Evolutionary conservation across 2,113 vertebrate species (phyloP).

Genomic region (Thinocorus orbignyianus): DNA sequence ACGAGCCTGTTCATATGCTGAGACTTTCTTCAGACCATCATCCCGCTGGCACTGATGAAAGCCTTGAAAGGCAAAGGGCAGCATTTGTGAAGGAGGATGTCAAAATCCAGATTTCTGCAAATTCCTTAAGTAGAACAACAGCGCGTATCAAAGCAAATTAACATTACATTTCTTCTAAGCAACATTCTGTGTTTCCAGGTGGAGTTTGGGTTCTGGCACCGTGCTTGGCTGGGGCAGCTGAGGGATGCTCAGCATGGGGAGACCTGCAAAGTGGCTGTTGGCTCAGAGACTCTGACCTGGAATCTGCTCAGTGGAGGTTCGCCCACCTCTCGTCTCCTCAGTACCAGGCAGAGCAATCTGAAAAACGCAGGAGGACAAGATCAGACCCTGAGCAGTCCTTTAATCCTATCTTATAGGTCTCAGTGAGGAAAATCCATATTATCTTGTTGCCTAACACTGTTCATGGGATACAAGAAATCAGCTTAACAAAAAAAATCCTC

Average conservation of each 20-base stretch:
- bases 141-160: neutral
- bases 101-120: neutral
- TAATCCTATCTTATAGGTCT: conserved; percentile 33
- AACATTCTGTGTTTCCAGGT: neutral
- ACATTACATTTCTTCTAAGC: neutral
- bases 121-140: neutral
- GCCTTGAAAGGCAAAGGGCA: conserved; percentile 2
- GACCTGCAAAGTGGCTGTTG: neutral
- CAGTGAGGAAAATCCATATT: conserved; percentile 31
- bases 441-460: conserved; percentile 33
- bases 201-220: neutral
- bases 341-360: neutral
- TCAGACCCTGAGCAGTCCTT: neutral
- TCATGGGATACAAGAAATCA: conserved; percentile 44
- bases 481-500: conserved; percentile 39
- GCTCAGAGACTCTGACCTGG: neutral
- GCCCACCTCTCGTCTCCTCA: neutral
- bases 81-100: neutral
- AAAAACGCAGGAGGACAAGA: neutral
- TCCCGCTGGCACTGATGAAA: neutral
- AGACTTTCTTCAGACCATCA: neutral
- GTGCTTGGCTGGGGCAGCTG: neutral
- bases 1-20: neutral
- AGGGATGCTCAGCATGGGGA: rapidly evolving
- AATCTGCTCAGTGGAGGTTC: neutral